phyloP scores from a whole-genome alignment of 2,797 vertebrate species.

The Naso thynnoides region DNA sequence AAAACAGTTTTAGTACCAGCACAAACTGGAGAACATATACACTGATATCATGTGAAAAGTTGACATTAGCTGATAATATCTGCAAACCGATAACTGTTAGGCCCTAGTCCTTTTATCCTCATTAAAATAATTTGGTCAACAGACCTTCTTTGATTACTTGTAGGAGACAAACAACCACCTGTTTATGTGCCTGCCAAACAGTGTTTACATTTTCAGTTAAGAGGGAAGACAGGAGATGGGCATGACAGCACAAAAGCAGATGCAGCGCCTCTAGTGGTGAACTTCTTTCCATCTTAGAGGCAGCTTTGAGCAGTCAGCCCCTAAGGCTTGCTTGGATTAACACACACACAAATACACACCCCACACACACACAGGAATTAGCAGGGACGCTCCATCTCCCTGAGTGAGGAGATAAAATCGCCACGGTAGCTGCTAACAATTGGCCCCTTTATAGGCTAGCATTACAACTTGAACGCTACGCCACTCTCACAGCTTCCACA shows the following conservation, averaged over 20 bases:
- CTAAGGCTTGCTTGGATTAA: constrained; percentile 57
- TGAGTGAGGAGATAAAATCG: constrained; percentile 77
- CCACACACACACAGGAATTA: constrained; percentile 72
- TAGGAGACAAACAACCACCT: constrained; percentile 19
- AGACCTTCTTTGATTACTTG: not conserved
- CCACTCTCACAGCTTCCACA: constrained; percentile 73
- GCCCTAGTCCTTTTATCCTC: not conserved
- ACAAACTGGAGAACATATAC: no score
- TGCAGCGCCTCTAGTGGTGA: constrained; percentile 40
- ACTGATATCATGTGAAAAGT: no score
- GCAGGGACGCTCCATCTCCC: constrained; percentile 65
- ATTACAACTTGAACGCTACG: constrained; percentile 70
- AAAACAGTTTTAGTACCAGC: no score
- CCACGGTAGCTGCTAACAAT: constrained; percentile 76
- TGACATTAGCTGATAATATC: no score
- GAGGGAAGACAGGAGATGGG: constrained; percentile 17
- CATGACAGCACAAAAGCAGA: not conserved
- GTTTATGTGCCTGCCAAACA: constrained; percentile 11
- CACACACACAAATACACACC: no score
- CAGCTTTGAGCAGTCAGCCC: constrained; percentile 30
- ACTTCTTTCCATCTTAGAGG: constrained; percentile 4
- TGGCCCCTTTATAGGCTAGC: constrained; percentile 78
- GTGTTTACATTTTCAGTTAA: constrained; percentile 1
- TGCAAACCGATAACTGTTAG: no score
- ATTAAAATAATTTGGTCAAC: constrained; percentile 4